Conservation (phyloP, 2,797 vertebrate species). For the Molossus molossus region DNA sequence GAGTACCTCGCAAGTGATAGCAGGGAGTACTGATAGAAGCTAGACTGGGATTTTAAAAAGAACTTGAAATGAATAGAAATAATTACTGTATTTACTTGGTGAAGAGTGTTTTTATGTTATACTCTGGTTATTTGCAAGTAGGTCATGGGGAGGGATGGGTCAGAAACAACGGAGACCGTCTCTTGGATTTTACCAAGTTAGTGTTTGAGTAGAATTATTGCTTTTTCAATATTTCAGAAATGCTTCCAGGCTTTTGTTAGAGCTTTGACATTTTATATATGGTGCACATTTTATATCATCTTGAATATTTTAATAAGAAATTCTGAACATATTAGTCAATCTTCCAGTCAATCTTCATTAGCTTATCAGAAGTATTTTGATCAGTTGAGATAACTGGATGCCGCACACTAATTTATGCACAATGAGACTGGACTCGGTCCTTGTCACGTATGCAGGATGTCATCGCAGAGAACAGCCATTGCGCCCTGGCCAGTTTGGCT, state of each 20-base stretch:
- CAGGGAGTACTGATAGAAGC: not conserved
- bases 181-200: not conserved
- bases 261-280: not conserved
- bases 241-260: slow-evolving; percentile 1
- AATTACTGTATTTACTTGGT: not conserved
- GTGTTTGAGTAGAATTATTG: not conserved
- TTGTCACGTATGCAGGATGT: not conserved
- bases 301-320: not conserved
- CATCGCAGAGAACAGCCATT: not conserved
- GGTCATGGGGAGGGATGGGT: not conserved
- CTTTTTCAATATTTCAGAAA: slow-evolving; percentile 12
- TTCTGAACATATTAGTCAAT: not conserved
- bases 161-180: not conserved
- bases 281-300: not conserved
- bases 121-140: not conserved
- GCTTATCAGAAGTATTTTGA: not conserved
- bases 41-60: not conserved
- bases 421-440: not conserved
- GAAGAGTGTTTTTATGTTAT: not conserved
- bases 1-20: not conserved
- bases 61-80: slow-evolving; percentile 26
- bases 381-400: not conserved
- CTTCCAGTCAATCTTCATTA: not conserved
- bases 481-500: no score
- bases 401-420: not conserved